phyloP scores from a whole-genome alignment of 2,888 invertebrate species.

The Ornithoptera alexandrae region DNA sequence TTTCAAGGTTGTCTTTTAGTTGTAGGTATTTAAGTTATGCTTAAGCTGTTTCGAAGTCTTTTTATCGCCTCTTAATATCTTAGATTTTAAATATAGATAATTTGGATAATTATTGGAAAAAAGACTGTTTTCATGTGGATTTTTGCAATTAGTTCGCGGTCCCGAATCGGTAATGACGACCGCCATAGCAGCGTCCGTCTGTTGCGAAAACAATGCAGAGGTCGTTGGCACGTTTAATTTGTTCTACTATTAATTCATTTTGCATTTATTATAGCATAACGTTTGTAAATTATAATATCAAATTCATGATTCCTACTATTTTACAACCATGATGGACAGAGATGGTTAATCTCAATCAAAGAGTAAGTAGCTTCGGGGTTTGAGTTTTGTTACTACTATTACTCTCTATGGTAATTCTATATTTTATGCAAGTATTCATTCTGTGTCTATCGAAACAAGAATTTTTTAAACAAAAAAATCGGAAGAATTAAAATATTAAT shows the following conservation, averaged over 20 bases:
- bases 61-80: too few relatives aligned
- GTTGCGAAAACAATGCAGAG: slow-evolving; percentile 22
- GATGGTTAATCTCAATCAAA: background rate
- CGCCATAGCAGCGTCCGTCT: slow-evolving; percentile 2
- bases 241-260: slow-evolving; percentile 15
- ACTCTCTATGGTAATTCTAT: too few relatives aligned
- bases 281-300: background rate
- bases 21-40: too few relatives aligned
- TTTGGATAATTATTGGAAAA: too few relatives aligned
- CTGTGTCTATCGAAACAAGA: too few relatives aligned
- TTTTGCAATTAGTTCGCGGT: slow-evolving; percentile 11
- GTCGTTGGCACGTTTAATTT: slow-evolving; percentile 16
- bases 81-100: too few relatives aligned
- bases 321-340: background rate
- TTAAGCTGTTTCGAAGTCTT: too few relatives aligned
- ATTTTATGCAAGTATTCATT: too few relatives aligned
- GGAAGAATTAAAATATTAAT: too few relatives aligned
- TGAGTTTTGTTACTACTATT: background rate
- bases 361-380: background rate
- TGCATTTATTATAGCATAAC: background rate
- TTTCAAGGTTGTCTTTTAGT: too few relatives aligned
- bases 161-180: slow-evolving; percentile 9
- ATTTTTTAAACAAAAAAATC: too few relatives aligned
- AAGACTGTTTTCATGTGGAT: background rate
- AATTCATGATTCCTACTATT: background rate